Evolutionary conservation across 2,113 vertebrate genomes (phyloP).

Genomic region (mouse (Mus musculus)): GRCm39 chr8:7767001-7767500

Average conservation of each 20-base stretch:
- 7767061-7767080: neutral
- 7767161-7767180: too few relatives aligned
- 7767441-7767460: neutral
- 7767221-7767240: neutral
- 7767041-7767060: neutral
- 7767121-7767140: neutral
- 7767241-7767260: neutral
- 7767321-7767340: too few relatives aligned
- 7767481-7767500: neutral
- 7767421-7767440: neutral
- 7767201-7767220: neutral
- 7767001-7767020: neutral
- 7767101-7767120: neutral
- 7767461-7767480: neutral
- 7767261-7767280: neutral
- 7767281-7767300: neutral
- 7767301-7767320: rapidly evolving
- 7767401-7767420: neutral
- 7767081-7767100: neutral
- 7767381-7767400: neutral
- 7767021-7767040: neutral
- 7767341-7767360: neutral
- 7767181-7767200: neutral
- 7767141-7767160: neutral
- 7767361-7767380: neutral